Base-by-base conservation (phyloP, 2,888 invertebrate species). In the Meandrusa payeni region DNA sequence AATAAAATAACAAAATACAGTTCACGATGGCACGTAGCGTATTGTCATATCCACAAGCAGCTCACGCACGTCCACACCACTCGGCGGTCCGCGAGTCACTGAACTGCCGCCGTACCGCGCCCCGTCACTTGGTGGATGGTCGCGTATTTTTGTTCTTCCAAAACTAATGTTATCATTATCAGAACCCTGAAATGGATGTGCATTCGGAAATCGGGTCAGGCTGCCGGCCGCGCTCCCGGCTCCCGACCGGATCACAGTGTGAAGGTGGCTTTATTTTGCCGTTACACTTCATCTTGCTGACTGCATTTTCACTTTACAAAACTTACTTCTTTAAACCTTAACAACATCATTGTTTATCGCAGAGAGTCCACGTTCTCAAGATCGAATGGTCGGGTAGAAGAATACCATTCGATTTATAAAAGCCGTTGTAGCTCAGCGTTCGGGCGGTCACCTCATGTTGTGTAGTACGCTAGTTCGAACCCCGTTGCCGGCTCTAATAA, bases 171-270 rank as follows among this genome's bases (percentile, higher is more conserved):
- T 79, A 79, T 79, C 76, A 74, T 76, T 73, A 72, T 72, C 69
- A 70, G 74, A 76, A 70, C 75, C 55, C 71, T 75, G 72, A 76
- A 75, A 76, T 43, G 43, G 43, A 43, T 38, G 41, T 70, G 68
- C 69, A 56, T 69, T 71, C 71, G 66, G 67, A 65, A 82, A 80
- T 78, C 82, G 55, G 82, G 83, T 82, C 83, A 83, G 58, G 54
- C 61, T 62, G 59, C 56, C 59, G 57, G 53, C 57, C 47, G 48
- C 28, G 26, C 29, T n/a, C n/a, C n/a, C n/a, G n/a, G n/a, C n/a
- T n/a, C n/a, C n/a, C n/a, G n/a, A n/a, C n/a, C n/a, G n/a, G n/a
- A n/a, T 24, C 9, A n/a, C 13, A 27, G 12, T 28, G 15, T 27
- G 26, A 12, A 40, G 6, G 11, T 15, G 24, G 6, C 24, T 23